Conservation (phyloP, 2,888 invertebrate genomes). For the Ecdyonurus torrentis region DNA sequence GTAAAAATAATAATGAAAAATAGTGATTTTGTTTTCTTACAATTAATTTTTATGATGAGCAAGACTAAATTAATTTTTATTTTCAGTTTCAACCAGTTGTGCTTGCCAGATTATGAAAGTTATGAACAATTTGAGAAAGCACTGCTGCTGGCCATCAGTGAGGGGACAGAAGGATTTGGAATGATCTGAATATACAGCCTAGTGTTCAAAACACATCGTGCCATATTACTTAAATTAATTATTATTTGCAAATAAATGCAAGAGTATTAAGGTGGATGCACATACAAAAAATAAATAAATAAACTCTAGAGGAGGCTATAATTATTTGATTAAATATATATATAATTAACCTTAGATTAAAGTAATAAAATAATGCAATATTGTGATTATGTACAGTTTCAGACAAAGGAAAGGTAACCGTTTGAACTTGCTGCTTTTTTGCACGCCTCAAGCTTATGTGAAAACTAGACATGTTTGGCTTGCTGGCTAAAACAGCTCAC, state of each 20-base stretch:
- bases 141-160: conserved; percentile 78
- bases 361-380: too few species aligned
- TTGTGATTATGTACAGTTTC: too few species aligned
- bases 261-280: not conserved
- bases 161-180: conserved; percentile 89
- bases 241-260: not conserved
- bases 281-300: not conserved
- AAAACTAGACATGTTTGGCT: too few species aligned
- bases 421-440: too few species aligned
- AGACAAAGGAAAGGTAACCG: too few species aligned
- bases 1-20: too few species aligned
- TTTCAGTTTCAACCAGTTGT: conserved; percentile 84
- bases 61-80: too few species aligned
- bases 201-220: conserved; percentile 3
- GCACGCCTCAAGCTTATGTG: too few species aligned
- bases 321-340: not conserved
- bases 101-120: conserved; percentile 84
- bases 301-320: not conserved
- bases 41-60: too few species aligned
- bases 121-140: conserved; percentile 88
- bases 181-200: conserved; percentile 33
- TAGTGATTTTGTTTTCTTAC: too few species aligned
- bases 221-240: not conserved
- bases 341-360: not conserved
- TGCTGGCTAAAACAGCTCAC: too few species aligned